Evolutionary conservation across 1,140 invertebrate genomes (phyloP).

Genomic region (Brachionus rotundiformis): DNA sequence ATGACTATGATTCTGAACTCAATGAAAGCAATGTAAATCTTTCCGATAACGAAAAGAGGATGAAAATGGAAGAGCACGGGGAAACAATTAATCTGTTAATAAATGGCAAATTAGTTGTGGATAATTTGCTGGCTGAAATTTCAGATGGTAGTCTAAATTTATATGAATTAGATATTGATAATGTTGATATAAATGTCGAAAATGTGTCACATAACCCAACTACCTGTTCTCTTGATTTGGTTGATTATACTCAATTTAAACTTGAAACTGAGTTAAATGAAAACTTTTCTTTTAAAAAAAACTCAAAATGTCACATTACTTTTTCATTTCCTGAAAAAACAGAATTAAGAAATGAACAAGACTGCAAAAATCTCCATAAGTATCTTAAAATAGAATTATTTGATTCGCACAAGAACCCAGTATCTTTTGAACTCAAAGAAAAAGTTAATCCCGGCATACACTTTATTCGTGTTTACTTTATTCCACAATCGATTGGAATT

Average conservation of each 20-base stretch:
- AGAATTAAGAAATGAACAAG: not conserved
- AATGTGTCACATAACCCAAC: not conserved
- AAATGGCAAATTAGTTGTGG: not conserved
- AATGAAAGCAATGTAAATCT: not conserved
- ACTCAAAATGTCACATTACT: not conserved
- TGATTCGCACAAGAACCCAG: not conserved
- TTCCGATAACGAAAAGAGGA: not conserved
- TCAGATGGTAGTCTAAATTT: not conserved
- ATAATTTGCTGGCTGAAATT: constrained; percentile 26
- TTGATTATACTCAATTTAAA: constrained; percentile 16
- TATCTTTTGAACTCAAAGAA: constrained; percentile 30
- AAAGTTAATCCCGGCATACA: not conserved
- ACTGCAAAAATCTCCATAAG: constrained; percentile 22
- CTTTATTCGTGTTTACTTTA: constrained; percentile 21
- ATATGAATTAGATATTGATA: not conserved
- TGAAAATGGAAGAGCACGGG: not conserved
- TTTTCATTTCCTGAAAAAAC: not conserved
- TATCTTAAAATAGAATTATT: constrained; percentile 16
- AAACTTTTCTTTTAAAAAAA: constrained; percentile 43
- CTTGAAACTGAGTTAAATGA: constrained; percentile 10
- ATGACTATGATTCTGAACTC: not conserved
- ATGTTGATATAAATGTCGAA: not conserved
- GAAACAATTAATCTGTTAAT: not conserved
- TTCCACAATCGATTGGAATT: constrained; percentile 18
- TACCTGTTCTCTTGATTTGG: not conserved